These are phyloP conservation scores for Cyanoramphus novaezelandiae DNA, from an alignment of 2,113 vertebrate species.

Conservation along the genomic window DNA sequence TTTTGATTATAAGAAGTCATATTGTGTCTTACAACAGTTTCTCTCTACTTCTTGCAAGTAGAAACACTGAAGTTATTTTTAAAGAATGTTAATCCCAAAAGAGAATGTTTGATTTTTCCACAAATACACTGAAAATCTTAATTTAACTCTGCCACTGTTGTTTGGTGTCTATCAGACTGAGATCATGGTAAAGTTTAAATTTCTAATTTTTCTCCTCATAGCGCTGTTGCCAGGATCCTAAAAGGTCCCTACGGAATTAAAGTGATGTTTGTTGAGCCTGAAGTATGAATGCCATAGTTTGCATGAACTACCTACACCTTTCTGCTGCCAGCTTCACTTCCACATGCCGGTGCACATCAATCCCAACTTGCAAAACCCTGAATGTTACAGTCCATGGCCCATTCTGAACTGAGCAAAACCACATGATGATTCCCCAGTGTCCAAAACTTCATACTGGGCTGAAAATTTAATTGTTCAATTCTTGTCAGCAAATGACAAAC, in stretches of 20 bases:
- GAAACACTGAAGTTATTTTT: neutral
- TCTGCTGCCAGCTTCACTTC: neutral
- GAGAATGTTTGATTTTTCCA: neutral
- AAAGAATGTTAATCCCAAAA: neutral
- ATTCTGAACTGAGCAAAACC: neutral
- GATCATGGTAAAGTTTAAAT: neutral
- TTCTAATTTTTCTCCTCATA: neutral
- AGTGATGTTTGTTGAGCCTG: neutral
- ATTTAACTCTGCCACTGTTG: neutral
- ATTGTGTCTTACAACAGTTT: neutral
- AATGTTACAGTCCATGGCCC: neutral
- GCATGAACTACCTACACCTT: neutral
- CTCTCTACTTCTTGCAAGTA: neutral
- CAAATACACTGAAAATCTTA: neutral
- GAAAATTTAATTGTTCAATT: neutral
- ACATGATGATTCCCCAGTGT: neutral
- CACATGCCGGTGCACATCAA: neutral
- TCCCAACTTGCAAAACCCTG: neutral
- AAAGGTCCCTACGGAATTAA: neutral
- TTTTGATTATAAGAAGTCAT: neutral
- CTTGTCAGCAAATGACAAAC: neutral
- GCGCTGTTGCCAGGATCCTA: neutral
- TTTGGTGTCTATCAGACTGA: neutral
- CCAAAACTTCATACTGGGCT: neutral
- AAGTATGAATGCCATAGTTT: neutral